A percentile compares a stretch with the other conserved stretches of the same genome.
phyloP scores from a whole-genome alignment of 2,888 invertebrate genomes.

The Suillia variegata region DNA sequence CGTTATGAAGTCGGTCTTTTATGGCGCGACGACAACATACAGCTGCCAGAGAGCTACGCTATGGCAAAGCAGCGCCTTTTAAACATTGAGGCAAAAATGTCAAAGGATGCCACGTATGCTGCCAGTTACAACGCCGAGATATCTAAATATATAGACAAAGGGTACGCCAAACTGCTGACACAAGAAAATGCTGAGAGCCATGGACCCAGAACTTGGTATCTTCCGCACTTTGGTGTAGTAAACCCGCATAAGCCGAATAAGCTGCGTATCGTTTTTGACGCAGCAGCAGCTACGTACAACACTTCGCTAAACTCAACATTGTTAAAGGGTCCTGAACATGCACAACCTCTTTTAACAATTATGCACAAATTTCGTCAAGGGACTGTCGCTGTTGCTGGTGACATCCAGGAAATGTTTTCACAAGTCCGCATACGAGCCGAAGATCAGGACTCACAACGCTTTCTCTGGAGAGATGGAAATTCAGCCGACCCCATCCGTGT shows the following conservation, averaged over 20 bases:
- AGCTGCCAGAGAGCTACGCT: neutral
- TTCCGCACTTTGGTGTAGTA: constrained; percentile 41
- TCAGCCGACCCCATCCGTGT: constrained; percentile 18
- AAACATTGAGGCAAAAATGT: constrained; percentile 25
- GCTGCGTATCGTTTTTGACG: constrained; percentile 44
- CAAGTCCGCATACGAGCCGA: constrained; percentile 6
- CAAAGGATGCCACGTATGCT: constrained; percentile 16
- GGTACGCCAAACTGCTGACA: constrained; percentile 27
- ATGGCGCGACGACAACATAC: neutral
- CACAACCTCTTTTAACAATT: constrained; percentile 11
- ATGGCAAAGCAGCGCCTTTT: constrained; percentile 25
- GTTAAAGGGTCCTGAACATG: constrained; percentile 43
- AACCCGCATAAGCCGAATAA: constrained; percentile 39
- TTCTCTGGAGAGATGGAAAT: constrained; percentile 31
- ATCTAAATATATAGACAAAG: constrained; percentile 19
- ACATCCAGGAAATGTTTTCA: constrained; percentile 18
- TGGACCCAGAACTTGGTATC: constrained; percentile 34
- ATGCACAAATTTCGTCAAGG: constrained; percentile 20
- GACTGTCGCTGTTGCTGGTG: constrained; percentile 12
- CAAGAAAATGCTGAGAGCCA: constrained; percentile 19
- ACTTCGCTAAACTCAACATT: constrained; percentile 34
- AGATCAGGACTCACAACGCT: constrained; percentile 31
- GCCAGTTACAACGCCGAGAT: constrained; percentile 13
- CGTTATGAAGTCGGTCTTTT: neutral
- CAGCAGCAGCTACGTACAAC: constrained; percentile 38